Percentiles rank a stretch among this genome's conserved stretches.
Evolutionary conservation across 2,888 invertebrate species (phyloP).

Genomic region (Clanis bilineata): DNA sequence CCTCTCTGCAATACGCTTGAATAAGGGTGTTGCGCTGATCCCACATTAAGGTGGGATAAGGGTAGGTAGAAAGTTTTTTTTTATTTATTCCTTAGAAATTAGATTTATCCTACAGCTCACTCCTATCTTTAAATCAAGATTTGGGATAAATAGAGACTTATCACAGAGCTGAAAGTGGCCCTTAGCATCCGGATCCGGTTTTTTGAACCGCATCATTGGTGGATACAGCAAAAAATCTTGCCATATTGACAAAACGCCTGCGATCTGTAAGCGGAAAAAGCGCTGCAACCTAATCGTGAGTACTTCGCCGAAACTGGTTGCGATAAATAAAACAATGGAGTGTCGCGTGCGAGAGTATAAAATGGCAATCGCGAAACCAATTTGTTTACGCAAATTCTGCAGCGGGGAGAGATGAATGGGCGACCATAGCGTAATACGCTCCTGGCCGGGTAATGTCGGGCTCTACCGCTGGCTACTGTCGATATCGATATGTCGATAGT

Average conservation of each 20-base stretch:
- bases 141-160: too few species aligned
- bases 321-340: slow-evolving; percentile 82
- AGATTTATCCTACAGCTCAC: too few species aligned
- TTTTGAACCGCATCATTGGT: not conserved
- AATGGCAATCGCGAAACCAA: slow-evolving; percentile 83
- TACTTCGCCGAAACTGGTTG: slow-evolving; percentile 75
- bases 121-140: too few species aligned
- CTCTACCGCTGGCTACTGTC: slow-evolving; percentile 43
- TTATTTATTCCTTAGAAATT: too few species aligned
- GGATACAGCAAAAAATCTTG: slow-evolving; percentile 40
- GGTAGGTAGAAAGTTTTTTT: too few species aligned
- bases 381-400: slow-evolving; percentile 83
- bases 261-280: slow-evolving; percentile 77
- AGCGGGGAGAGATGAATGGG: slow-evolving; percentile 80
- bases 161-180: too few species aligned
- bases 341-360: slow-evolving; percentile 78
- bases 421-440: slow-evolving; percentile 79
- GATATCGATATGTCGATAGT: slow-evolving; percentile 31
- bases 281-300: slow-evolving; percentile 76
- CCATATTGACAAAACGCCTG: slow-evolving; percentile 68
- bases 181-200: too few species aligned
- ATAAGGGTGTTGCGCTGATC: too few species aligned
- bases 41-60: too few species aligned
- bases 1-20: too few species aligned
- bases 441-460: slow-evolving; percentile 60